Conservation (phyloP, 2,797 vertebrate species). For the Threskiornis aethiopicus region DNA sequence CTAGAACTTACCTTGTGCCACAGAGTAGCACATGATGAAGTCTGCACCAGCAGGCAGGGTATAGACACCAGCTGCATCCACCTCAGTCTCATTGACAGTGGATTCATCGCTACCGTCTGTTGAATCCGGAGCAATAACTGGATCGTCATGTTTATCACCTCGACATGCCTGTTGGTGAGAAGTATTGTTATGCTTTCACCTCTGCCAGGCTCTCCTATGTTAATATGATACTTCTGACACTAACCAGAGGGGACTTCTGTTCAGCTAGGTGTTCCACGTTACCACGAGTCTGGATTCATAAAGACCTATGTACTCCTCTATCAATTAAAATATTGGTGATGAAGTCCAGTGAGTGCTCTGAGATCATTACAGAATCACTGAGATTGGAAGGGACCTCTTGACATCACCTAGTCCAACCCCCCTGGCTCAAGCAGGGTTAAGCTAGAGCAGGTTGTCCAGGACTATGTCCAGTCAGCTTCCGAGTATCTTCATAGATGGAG, state of each 20-base stretch:
- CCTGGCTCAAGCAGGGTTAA: neutral
- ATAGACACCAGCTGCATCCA: constrained; percentile 82
- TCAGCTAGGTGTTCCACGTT: neutral
- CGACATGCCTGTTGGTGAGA: constrained; percentile 85
- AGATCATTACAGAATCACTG: neutral
- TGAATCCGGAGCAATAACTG: constrained; percentile 77
- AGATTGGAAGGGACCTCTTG: neutral
- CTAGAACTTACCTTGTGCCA: constrained; percentile 84
- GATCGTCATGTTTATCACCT: constrained; percentile 82
- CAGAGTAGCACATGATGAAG: constrained; percentile 95
- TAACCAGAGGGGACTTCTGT: neutral
- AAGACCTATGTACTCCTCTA: neutral
- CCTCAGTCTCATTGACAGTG: constrained; percentile 73
- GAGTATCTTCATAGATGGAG: neutral
- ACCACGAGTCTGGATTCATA: neutral
- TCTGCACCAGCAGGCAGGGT: constrained; percentile 90
- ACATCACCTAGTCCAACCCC: neutral
- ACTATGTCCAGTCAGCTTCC: neutral
- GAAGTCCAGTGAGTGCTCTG: neutral
- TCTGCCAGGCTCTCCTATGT: neutral
- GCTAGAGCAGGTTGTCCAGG: neutral
- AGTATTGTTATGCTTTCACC: neutral
- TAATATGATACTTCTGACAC: neutral
- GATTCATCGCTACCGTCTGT: constrained; percentile 64
- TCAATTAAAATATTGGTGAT: neutral